Evolutionary conservation across 2,113 vertebrate species (phyloP).

Genomic region (Paramormyrops kingsleyae): DNA sequence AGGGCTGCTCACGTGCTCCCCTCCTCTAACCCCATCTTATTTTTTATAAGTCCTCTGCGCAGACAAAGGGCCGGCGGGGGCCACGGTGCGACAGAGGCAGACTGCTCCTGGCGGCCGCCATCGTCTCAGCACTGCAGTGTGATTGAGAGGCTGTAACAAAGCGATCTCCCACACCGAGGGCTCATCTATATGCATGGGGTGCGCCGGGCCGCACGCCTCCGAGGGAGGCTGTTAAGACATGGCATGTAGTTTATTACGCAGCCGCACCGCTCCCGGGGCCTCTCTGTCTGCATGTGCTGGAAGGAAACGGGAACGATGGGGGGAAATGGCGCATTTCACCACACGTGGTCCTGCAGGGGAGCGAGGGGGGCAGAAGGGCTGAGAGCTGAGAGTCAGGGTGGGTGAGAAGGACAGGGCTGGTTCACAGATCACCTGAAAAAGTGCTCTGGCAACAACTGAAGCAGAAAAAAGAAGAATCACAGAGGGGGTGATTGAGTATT

Average conservation of each 20-base stretch:
- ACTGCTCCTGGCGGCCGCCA: constrained; percentile 27
- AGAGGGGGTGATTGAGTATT: constrained; percentile 6
- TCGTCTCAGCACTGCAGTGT: constrained; percentile 34
- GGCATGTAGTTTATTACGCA: constrained; percentile 36
- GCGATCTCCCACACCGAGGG: constrained; percentile 41
- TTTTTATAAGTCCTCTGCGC: not conserved
- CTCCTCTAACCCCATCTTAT: constrained; percentile 22
- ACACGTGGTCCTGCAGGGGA: constrained; percentile 30
- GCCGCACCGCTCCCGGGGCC: constrained; percentile 22
- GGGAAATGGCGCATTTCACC: constrained; percentile 34
- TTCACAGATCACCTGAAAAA: constrained; percentile 11
- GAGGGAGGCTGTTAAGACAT: constrained; percentile 32
- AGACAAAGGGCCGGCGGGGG: not conserved
- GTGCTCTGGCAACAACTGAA: not conserved
- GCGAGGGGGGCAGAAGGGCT: constrained; percentile 27
- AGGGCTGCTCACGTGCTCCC: not conserved
- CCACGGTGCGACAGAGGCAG: constrained; percentile 5
- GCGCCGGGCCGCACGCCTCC: constrained; percentile 12
- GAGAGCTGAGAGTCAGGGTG: not conserved
- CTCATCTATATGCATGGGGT: constrained; percentile 38
- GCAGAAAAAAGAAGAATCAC: constrained; percentile 10
- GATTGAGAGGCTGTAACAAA: constrained; percentile 54
- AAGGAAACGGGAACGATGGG: constrained; percentile 26
- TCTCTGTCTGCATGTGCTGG: constrained; percentile 41
- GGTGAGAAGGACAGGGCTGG: not conserved